Conservation (phyloP, 2,888 invertebrate genomes). For the Diarsia brunnea region DNA sequence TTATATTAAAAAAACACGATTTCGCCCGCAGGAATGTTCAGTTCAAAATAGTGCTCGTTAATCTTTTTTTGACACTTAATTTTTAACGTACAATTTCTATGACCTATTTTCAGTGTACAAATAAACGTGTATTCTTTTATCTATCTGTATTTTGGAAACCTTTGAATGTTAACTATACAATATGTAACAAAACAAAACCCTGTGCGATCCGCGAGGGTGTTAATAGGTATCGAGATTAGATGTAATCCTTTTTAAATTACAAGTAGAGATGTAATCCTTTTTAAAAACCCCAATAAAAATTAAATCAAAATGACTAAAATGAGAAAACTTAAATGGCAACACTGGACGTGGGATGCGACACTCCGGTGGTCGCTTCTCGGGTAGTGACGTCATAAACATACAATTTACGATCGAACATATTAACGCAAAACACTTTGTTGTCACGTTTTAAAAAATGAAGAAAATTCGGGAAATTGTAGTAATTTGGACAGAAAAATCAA, state of each 20-base stretch:
- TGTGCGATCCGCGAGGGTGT: background rate
- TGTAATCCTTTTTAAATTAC: background rate
- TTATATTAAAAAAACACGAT: constrained; percentile 15
- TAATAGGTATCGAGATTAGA: background rate
- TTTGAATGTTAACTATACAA: background rate
- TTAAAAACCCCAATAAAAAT: background rate
- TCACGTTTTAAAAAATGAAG: background rate
- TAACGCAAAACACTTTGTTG: background rate
- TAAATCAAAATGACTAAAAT: background rate
- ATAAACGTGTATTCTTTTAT: background rate
- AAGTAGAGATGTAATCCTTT: background rate
- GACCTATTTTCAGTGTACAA: background rate
- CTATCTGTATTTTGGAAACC: background rate
- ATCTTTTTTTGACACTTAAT: constrained; percentile 22
- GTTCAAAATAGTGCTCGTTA: constrained; percentile 9
- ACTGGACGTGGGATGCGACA: background rate
- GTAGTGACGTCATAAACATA: background rate
- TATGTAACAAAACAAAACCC: background rate
- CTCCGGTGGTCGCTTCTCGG: background rate
- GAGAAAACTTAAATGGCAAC: background rate
- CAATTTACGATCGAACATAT: background rate
- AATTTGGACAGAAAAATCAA: background rate
- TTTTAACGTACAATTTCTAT: background rate
- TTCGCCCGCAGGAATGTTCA: constrained; percentile 5
- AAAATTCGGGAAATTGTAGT: background rate